Percentiles rank a stretch among this genome's conserved stretches.
Evolutionary conservation across 37 sponge, comb jelly and placozoan genomes (phyloP).

Genomic region (Lycopodina hypogea): DNA sequence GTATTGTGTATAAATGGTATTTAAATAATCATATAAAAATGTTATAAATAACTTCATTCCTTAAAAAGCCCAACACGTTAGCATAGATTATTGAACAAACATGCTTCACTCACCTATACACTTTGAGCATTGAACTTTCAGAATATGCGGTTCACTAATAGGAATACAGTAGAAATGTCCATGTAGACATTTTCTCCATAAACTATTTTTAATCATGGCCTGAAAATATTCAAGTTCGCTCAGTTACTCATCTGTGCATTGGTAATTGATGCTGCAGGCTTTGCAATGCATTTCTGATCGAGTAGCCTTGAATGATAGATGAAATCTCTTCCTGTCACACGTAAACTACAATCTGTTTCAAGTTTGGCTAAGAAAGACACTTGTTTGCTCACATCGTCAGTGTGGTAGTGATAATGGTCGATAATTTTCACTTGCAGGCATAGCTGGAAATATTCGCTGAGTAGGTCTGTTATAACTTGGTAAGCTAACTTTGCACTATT

Average conservation of each 20-base stretch:
- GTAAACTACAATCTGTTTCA: background rate
- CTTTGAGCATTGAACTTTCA: background rate
- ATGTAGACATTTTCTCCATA: slow-evolving; percentile 76
- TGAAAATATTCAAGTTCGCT: background rate
- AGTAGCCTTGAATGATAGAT: background rate
- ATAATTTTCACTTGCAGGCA: background rate
- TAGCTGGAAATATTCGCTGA: background rate
- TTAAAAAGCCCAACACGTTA: too few species aligned
- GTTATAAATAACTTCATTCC: too few species aligned
- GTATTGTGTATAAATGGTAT: too few species aligned
- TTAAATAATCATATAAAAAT: too few species aligned
- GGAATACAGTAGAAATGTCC: slow-evolving; percentile 77
- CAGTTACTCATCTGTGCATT: background rate
- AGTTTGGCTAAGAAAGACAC: background rate
- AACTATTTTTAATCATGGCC: slow-evolving; percentile 39
- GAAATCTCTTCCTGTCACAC: background rate
- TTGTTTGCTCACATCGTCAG: too few species aligned
- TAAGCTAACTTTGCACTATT: background rate
- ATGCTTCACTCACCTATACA: too few species aligned
- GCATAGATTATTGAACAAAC: too few species aligned
- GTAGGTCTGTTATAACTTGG: background rate
- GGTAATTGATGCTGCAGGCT: background rate
- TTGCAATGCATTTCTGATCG: background rate
- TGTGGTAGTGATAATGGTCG: too few species aligned
- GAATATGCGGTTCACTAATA: background rate